A percentile compares a stretch with the other conserved stretches of the same genome.
phyloP scores from a whole-genome alignment of 2,797 vertebrate species.

The Phalanger gymnotis region DNA sequence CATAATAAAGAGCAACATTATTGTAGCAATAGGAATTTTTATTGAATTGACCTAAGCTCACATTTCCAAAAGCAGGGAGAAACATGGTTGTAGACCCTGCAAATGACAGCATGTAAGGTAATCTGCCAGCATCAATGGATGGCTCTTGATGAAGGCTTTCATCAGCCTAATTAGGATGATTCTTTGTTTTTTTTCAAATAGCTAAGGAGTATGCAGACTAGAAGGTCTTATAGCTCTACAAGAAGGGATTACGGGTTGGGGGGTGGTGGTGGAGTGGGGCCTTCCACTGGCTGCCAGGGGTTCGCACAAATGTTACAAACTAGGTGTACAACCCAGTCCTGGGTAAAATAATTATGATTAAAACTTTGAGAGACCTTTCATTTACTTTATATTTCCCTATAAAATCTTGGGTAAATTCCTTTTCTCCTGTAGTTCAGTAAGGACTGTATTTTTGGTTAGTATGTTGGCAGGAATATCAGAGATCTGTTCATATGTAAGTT shows the following conservation, averaged over 20 bases:
- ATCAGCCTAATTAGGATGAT: not conserved
- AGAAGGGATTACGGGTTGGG: not conserved
- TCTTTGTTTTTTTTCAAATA: not conserved
- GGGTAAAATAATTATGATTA: not conserved
- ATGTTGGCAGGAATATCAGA: not conserved
- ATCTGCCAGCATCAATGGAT: not conserved
- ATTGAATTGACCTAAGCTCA: not conserved
- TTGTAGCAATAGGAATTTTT: not conserved
- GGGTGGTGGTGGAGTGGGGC: not conserved
- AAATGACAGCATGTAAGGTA: not conserved
- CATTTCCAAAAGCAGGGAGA: not conserved
- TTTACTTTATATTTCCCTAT: not conserved
- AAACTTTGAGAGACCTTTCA: not conserved
- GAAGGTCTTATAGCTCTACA: not conserved
- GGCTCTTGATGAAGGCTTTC: not conserved
- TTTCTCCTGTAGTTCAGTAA: not conserved
- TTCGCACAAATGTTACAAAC: not conserved
- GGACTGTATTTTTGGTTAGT: not conserved
- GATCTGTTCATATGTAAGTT: not conserved
- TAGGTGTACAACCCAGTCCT: not conserved
- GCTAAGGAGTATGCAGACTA: not conserved
- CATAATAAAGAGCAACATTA: not conserved
- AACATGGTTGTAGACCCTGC: not conserved
- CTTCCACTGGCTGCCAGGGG: not conserved
- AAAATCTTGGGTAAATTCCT: not conserved